Conservation (phyloP, 2,888 invertebrate genomes). For the Frankliniella fusca region DNA sequence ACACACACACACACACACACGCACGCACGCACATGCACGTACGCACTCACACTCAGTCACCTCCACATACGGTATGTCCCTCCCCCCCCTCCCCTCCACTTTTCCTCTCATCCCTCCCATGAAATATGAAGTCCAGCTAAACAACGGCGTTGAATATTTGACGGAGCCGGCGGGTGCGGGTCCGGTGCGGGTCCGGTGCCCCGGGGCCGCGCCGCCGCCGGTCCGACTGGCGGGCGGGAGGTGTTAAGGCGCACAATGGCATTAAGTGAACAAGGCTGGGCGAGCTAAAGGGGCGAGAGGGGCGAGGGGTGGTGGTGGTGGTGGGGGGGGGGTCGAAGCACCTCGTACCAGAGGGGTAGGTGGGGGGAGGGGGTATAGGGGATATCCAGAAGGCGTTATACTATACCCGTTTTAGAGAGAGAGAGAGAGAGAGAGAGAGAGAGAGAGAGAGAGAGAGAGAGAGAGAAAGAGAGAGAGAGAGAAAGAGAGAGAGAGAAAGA, state of each 20-base stretch:
- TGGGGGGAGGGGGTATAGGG: no score
- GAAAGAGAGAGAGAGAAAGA: background rate
- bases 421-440: background rate
- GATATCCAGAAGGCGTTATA: no score
- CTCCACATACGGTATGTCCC: no score
- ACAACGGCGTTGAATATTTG: conserved; percentile 2
- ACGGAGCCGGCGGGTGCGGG: background rate
- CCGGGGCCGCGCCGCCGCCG: no score
- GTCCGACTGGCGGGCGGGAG: background rate
- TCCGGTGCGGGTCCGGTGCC: no score
- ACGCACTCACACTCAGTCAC: no score
- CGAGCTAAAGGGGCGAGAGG: background rate
- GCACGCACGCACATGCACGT: no score
- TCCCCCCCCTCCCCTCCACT: no score
- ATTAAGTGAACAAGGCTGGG: background rate
- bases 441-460: background rate
- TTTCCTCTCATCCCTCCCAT: background rate
- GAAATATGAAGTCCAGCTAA: conserved; percentile 1
- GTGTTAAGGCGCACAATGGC: conserved; percentile 5
- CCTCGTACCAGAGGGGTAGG: background rate
- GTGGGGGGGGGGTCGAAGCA: background rate
- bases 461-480: background rate
- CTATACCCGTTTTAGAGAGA: no score
- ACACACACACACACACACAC: no score
- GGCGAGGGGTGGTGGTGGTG: background rate